Conservation (phyloP, 2,888 invertebrate genomes). For the Zygaena filipendulae region DNA sequence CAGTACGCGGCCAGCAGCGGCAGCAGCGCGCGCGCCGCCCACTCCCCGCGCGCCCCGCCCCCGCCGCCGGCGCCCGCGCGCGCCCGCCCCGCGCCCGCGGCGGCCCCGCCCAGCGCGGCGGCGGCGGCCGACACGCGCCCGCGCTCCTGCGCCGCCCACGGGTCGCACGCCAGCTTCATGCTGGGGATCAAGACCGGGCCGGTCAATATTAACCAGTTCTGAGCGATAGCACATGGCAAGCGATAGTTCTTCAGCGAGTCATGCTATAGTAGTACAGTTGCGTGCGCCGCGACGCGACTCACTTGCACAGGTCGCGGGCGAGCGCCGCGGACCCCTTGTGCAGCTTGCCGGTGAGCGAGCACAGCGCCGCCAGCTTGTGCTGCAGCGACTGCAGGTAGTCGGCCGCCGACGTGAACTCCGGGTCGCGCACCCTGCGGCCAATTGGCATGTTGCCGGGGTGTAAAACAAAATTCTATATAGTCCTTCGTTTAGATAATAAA, state of each 20-base stretch:
- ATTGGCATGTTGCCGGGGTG: too few relatives aligned
- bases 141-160: conserved; percentile 24
- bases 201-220: too few relatives aligned
- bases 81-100: conserved; percentile 12
- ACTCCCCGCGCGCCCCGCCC: conserved; percentile 8
- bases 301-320: conserved; percentile 30
- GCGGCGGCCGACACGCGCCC: conserved; percentile 18
- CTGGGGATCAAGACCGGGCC: too few relatives aligned
- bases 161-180: conserved; percentile 32
- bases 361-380: conserved; percentile 39
- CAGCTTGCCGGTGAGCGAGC: conserved; percentile 37
- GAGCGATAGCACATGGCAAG: too few relatives aligned
- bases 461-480: too few relatives aligned
- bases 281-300: too few relatives aligned
- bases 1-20: conserved; percentile 38
- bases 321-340: conserved; percentile 33
- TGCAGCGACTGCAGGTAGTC: conserved; percentile 49
- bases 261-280: too few relatives aligned
- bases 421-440: conserved; percentile 44
- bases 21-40: conserved; percentile 24
- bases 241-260: too few relatives aligned
- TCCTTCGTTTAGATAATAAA: too few relatives aligned
- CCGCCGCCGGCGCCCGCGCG: conserved; percentile 11
- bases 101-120: conserved; percentile 13
- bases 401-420: conserved; percentile 41